Evolutionary conservation across 2,888 invertebrate genomes (phyloP).

Genomic region (Nowickia ferox): DNA sequence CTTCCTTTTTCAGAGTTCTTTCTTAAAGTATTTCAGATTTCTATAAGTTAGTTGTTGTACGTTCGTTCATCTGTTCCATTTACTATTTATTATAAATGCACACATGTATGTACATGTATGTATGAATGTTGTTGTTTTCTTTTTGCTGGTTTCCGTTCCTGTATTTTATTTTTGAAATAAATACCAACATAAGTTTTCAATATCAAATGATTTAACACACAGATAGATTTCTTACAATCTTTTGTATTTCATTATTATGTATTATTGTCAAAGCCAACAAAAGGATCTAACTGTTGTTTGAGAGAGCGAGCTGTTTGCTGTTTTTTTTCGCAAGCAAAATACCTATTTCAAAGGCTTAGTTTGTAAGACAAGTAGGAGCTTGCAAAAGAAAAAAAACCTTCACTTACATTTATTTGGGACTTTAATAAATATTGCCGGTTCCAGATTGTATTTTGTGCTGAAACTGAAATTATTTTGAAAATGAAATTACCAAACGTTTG

Average conservation of each 20-base stretch:
- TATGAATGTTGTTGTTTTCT: neutral
- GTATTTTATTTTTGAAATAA: constrained; percentile 33
- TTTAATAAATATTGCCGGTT: too few relatives aligned
- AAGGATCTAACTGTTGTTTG: constrained; percentile 59
- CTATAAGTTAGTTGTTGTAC: constrained; percentile 30
- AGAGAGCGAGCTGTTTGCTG: neutral
- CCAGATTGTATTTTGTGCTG: too few relatives aligned
- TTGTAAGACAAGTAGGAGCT: neutral
- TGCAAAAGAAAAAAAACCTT: neutral
- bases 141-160: constrained; percentile 48
- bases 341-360: neutral
- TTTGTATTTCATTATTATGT: neutral
- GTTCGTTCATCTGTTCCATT: constrained; percentile 50
- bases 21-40: constrained; percentile 4
- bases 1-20: constrained; percentile 41
- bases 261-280: constrained; percentile 25
- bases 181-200: constrained; percentile 35
- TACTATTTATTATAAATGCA: constrained; percentile 33
- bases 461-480: too few relatives aligned
- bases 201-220: constrained; percentile 34
- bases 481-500: too few relatives aligned
- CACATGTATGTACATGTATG: neutral
- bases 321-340: neutral
- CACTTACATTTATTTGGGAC: neutral
- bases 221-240: constrained; percentile 30